Evolutionary conservation across 1,140 invertebrate genomes (phyloP).

Genomic region (Papilio polytes): DNA sequence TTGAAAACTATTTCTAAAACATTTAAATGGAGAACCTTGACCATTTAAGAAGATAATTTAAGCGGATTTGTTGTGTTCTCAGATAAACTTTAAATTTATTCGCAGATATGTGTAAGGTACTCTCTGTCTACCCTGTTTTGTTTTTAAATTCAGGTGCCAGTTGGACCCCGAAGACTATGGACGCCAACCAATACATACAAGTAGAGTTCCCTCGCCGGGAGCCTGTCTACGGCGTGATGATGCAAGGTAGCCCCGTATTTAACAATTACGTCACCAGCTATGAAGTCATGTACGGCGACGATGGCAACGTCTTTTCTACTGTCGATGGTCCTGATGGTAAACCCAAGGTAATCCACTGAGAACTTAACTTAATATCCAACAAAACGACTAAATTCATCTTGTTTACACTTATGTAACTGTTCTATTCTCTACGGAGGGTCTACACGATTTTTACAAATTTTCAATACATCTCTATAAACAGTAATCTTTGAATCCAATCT

Average conservation of each 20-base stretch:
- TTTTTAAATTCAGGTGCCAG: constrained; percentile 76
- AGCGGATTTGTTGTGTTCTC: too few relatives aligned
- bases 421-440: too few relatives aligned
- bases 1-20: constrained; percentile 7
- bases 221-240: constrained; percentile 89
- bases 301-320: constrained; percentile 85
- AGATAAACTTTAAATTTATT: too few relatives aligned
- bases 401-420: too few relatives aligned
- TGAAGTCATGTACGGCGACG: constrained; percentile 87
- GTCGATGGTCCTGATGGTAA: constrained; percentile 71
- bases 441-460: too few relatives aligned
- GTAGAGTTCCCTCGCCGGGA: constrained; percentile 86
- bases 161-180: constrained; percentile 86
- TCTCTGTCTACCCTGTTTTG: too few relatives aligned
- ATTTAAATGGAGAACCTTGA: not conserved
- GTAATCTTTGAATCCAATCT: too few relatives aligned
- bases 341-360: constrained; percentile 64
- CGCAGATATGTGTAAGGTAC: too few relatives aligned
- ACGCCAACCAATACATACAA: constrained; percentile 88
- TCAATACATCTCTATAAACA: too few relatives aligned
- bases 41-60: not conserved
- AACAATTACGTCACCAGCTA: constrained; percentile 91
- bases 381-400: too few relatives aligned
- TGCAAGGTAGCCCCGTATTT: constrained; percentile 87
- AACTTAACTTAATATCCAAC: too few relatives aligned